A percentile compares a stretch with the other conserved stretches of the same genome.
Conservation (phyloP, 2,888 invertebrate genomes). For the Lutraria lutraria region DNA sequence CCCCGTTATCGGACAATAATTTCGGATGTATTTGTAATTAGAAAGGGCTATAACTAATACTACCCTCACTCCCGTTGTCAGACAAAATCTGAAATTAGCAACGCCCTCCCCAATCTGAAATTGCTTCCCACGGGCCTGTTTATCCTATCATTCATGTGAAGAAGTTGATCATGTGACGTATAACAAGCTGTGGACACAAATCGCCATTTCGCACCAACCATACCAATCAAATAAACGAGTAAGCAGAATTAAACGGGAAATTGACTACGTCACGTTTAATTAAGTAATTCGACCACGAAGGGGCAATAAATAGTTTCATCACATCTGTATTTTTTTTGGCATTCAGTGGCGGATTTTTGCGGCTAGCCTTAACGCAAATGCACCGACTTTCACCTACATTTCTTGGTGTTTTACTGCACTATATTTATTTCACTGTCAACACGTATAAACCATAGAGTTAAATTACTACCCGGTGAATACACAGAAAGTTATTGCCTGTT, state of each 20-base stretch:
- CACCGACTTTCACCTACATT: neutral
- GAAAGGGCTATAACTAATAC: too few species aligned
- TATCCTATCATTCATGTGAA: too few species aligned
- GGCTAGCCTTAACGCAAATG: neutral
- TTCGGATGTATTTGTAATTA: too few species aligned
- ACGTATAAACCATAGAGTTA: neutral
- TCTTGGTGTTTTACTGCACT: neutral
- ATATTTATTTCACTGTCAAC: conserved; percentile 7
- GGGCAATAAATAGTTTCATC: neutral
- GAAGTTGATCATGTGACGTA: too few species aligned
- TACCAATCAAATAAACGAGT: neutral
- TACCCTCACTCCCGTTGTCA: too few species aligned
- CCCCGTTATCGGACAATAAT: too few species aligned
- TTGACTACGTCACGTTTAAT: neutral
- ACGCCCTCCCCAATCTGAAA: too few species aligned
- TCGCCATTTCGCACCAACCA: too few species aligned
- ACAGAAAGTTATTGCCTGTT: conserved; percentile 29
- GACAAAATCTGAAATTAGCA: too few species aligned
- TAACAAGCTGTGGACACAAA: too few species aligned
- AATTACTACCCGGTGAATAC: neutral
- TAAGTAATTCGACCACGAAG: neutral
- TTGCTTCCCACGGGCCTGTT: too few species aligned
- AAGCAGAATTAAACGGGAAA: neutral
- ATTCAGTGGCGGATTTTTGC: neutral
- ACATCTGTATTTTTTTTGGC: neutral